These are phyloP conservation scores for Lasioglossum villosulum DNA, from an alignment of 2,888 invertebrate genomes.

Conservation along the genomic window DNA sequence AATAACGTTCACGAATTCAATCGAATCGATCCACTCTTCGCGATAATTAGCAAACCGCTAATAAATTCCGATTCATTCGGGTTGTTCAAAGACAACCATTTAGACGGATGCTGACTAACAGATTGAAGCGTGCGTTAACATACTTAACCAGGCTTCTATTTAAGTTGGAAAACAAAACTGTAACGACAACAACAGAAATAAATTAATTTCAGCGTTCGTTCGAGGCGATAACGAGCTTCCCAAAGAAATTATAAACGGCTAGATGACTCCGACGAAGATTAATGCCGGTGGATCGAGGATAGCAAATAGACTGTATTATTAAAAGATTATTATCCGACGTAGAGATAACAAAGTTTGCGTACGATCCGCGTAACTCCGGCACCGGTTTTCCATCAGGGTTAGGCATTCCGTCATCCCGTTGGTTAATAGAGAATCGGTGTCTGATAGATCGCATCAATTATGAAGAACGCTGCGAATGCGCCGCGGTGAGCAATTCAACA, in stretches of 20 bases:
- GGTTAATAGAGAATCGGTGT: conserved; percentile 66
- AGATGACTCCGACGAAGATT: background rate
- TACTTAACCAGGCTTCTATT: background rate
- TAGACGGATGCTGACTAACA: background rate
- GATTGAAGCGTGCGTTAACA: background rate
- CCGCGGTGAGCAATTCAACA: conserved; percentile 66
- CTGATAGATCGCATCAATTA: conserved; percentile 66
- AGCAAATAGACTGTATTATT: conserved; percentile 11
- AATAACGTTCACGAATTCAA: background rate
- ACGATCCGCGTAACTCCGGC: background rate
- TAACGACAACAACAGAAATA: background rate
- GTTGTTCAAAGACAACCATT: background rate
- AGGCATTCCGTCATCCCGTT: background rate
- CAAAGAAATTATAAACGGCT: background rate
- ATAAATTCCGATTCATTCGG: background rate
- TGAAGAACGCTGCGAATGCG: conserved; percentile 63
- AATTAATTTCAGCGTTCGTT: background rate
- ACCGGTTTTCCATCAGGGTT: background rate
- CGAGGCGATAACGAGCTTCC: background rate
- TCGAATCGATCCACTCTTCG: conserved; percentile 16
- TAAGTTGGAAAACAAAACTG: too few species aligned
- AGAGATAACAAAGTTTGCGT: background rate
- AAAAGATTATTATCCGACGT: background rate
- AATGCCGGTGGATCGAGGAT: background rate
- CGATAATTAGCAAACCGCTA: conserved; percentile 16